These are phyloP conservation scores for Oeneis ivallda DNA, from an alignment of 2,888 invertebrate genomes.

Conservation along the genomic window DNA sequence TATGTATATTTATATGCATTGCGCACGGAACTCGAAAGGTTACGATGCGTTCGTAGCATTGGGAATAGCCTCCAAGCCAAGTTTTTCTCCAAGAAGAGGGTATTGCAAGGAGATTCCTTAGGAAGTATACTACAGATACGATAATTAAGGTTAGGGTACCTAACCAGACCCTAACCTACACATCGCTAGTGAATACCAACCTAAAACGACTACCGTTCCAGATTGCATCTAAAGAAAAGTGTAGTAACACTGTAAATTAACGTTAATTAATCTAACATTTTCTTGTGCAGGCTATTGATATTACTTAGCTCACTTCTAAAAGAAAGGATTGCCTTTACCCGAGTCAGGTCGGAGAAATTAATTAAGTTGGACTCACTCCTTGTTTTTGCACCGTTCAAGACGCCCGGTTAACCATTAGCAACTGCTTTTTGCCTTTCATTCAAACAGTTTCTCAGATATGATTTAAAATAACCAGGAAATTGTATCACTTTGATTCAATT, in stretches of 20 bases:
- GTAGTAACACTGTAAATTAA: neutral
- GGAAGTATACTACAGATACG: too few species aligned
- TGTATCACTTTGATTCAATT: constrained; percentile 6
- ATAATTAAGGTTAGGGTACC: too few species aligned
- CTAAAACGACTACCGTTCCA: neutral
- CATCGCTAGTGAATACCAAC: too few species aligned
- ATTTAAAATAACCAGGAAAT: constrained; percentile 30
- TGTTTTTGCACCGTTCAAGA: constrained; percentile 38
- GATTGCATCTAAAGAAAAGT: neutral
- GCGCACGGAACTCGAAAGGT: too few species aligned
- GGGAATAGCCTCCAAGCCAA: too few species aligned
- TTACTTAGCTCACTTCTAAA: constrained; percentile 24
- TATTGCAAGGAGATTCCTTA: too few species aligned
- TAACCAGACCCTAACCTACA: too few species aligned
- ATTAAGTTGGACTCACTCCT: constrained; percentile 39
- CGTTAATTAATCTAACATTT: constrained; percentile 23
- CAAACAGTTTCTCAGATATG: constrained; percentile 17
- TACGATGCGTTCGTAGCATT: too few species aligned
- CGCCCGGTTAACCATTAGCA: constrained; percentile 32
- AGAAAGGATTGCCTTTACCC: constrained; percentile 39
- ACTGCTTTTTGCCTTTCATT: constrained; percentile 31
- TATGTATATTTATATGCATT: neutral
- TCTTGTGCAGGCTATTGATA: constrained; percentile 11
- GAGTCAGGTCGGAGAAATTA: constrained; percentile 39
- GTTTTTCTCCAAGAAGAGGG: too few species aligned